These are phyloP conservation scores for Phthorimaea operculella DNA, from an alignment of 1,140 invertebrate genomes.

Conservation along the genomic window DNA sequence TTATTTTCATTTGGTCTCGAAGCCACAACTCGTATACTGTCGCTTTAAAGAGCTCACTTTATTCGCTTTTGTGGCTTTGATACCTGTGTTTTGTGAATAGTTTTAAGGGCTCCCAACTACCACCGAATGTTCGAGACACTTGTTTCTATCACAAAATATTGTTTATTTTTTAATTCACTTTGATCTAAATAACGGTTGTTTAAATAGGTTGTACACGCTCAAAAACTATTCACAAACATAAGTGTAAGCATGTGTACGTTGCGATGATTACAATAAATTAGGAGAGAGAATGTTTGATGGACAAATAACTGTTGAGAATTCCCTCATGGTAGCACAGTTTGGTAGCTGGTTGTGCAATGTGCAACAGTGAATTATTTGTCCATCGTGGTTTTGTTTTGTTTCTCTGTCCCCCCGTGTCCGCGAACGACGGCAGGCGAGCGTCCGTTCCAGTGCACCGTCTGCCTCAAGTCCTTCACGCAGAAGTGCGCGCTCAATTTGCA, in stretches of 20 bases:
- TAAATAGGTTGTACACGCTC: slow-evolving; percentile 56
- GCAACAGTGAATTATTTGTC: slow-evolving; percentile 61
- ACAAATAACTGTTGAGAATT: slow-evolving; percentile 59
- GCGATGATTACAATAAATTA: slow-evolving; percentile 49
- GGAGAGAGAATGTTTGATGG: slow-evolving; percentile 58
- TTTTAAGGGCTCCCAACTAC: slow-evolving; percentile 59
- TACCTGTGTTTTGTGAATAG: slow-evolving; percentile 63
- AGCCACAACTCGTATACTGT: slow-evolving; percentile 42
- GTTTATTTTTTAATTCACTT: slow-evolving; percentile 8
- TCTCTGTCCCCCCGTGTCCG: slow-evolving; percentile 61
- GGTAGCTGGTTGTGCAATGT: slow-evolving; percentile 23
- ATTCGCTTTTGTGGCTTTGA: slow-evolving; percentile 57
- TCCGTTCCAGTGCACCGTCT: slow-evolving; percentile 74
- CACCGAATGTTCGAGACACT: slow-evolving; percentile 22
- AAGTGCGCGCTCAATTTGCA: slow-evolving; percentile 74
- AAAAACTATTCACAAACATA: slow-evolving; percentile 70
- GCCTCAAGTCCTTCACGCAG: slow-evolving; percentile 77
- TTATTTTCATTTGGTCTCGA: slow-evolving; percentile 52
- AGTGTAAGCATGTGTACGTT: slow-evolving; percentile 66
- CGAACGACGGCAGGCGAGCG: slow-evolving; percentile 69
- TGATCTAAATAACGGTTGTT: neutral
- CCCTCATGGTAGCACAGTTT: slow-evolving; percentile 52
- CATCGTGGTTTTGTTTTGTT: slow-evolving; percentile 68
- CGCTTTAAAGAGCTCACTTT: slow-evolving; percentile 19
- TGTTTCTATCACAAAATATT: slow-evolving; percentile 9